Conservation (phyloP, 2,888 invertebrate genomes). For the Ischnura elegans region DNA sequence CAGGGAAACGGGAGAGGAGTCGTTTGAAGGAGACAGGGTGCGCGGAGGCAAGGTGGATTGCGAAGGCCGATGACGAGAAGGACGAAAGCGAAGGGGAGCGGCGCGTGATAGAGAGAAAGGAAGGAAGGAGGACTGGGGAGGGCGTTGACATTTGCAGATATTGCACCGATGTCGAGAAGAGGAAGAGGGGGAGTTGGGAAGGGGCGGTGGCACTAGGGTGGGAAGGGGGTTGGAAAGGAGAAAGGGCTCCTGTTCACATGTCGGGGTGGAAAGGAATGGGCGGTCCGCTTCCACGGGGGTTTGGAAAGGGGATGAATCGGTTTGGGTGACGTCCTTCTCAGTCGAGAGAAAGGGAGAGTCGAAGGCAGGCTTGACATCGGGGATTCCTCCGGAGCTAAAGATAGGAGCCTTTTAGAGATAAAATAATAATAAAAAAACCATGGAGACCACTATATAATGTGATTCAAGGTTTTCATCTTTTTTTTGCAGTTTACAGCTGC, state of each 20-base stretch:
- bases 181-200: neutral
- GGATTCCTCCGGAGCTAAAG: no score
- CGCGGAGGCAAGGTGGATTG: neutral
- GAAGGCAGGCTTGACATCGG: neutral
- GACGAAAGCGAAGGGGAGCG: neutral
- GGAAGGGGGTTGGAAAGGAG: neutral
- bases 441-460: no score
- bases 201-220: neutral
- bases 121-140: slow-evolving; percentile 28
- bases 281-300: neutral
- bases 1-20: neutral
- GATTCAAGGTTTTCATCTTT: no score
- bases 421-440: no score
- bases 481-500: no score
- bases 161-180: slow-evolving; percentile 53
- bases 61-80: neutral
- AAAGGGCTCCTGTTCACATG: neutral
- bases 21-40: neutral
- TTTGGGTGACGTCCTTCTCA: neutral
- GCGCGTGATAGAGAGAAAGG: neutral
- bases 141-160: slow-evolving; percentile 64
- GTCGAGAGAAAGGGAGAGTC: neutral
- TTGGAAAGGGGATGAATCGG: neutral
- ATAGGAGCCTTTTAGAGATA: no score
- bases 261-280: neutral